Percentiles rank a stretch among this genome's conserved stretches.
phyloP scores from a whole-genome alignment of 2,113 vertebrate genomes.

The Oryzias curvinotus region DNA sequence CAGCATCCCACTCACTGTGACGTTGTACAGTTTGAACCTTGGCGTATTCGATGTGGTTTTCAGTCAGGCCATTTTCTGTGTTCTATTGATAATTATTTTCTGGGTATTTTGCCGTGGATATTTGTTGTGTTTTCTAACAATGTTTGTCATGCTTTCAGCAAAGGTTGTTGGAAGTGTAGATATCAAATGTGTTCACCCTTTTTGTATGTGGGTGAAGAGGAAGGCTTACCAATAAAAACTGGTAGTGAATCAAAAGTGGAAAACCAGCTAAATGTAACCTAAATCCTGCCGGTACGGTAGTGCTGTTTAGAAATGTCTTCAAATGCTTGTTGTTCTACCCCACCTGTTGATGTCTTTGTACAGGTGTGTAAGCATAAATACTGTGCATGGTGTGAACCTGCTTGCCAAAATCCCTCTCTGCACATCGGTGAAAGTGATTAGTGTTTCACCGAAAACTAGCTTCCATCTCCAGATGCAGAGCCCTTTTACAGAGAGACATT shows the following conservation, averaged over 20 bases:
- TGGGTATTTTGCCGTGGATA: constrained; percentile 42
- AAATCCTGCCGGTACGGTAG: constrained; percentile 8
- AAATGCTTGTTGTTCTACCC: constrained; percentile 13
- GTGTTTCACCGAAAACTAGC: constrained; percentile 49
- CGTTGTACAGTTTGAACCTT: constrained; percentile 36
- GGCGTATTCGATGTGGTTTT: constrained; percentile 25
- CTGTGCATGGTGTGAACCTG: constrained; percentile 63
- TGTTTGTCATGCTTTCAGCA: constrained; percentile 28
- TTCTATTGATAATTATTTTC: constrained; percentile 43
- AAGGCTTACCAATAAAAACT: background rate
- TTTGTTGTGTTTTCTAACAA: constrained; percentile 32
- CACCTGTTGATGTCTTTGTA: constrained; percentile 50
- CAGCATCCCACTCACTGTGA: constrained; percentile 49
- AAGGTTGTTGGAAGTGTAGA: constrained; percentile 14
- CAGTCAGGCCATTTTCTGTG: constrained; percentile 21
- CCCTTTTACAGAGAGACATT: constrained; percentile 45
- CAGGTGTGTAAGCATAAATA: constrained; percentile 34
- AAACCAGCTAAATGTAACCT: constrained; percentile 28
- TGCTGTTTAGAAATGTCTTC: constrained; percentile 18
- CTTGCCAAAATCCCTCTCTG: constrained; percentile 54
- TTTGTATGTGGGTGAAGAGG: background rate
- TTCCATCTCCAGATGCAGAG: constrained; percentile 34
- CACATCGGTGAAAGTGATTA: constrained; percentile 51
- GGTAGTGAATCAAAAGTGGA: background rate
- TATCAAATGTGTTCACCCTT: background rate